Conservation (phyloP, 2,888 invertebrate genomes). For the Theristus sp. region DNA sequence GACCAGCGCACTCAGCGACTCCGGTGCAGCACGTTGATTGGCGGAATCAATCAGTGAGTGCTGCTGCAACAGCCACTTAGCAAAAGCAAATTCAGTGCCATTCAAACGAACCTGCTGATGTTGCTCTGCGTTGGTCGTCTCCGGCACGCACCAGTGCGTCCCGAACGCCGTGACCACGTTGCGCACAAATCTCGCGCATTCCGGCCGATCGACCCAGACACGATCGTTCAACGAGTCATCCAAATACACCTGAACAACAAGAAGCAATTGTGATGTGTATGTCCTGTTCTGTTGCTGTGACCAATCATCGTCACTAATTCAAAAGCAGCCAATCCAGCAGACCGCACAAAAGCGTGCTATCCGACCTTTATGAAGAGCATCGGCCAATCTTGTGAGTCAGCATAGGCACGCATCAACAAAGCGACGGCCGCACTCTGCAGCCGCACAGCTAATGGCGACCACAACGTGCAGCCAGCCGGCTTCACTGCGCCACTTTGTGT, state of each 20-base stretch:
- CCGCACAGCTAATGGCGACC: no score
- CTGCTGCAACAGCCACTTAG: no score
- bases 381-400: neutral
- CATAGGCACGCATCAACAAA: neutral
- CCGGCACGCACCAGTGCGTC: constrained; percentile 34
- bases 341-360: neutral
- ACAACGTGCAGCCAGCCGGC: no score
- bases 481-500: neutral
- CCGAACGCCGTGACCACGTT: constrained; percentile 69
- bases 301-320: neutral
- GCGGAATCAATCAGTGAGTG: no score
- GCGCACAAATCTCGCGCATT: constrained; percentile 72
- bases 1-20: no score
- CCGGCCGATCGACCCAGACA: constrained; percentile 76
- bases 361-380: neutral
- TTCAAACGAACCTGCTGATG: neutral
- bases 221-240: constrained; percentile 84
- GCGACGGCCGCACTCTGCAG: neutral
- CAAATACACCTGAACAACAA: constrained; percentile 50
- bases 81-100: neutral
- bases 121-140: neutral
- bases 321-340: neutral
- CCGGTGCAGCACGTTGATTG: no score
- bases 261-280: neutral
- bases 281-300: neutral